Base-by-base conservation (phyloP, 2,888 invertebrate species). In the Pteria penguin region DNA sequence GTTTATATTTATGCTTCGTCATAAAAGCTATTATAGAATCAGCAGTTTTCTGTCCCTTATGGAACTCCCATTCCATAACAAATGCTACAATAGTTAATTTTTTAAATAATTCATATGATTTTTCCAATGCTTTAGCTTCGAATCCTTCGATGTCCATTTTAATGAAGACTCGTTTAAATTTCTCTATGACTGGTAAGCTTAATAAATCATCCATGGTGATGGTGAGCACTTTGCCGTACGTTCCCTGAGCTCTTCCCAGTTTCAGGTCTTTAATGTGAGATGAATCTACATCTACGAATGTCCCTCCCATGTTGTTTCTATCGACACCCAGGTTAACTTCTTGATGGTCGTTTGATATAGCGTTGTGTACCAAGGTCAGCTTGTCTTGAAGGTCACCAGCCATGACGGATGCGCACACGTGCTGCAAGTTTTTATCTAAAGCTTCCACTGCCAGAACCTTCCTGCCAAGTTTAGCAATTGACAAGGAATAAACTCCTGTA, bases 111-210 rank as follows among this genome's bases (percentile, higher is more conserved):
- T 54, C 33, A 3, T 45, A 57, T n/a, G 69, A 33, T 24, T 63
- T 69, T 45, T 32, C 29, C 8, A 75, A 8, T 33, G 69, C 75
- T 57, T 65, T 75, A 24, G 63, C 63, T 45, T 75, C 75, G 33
- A 75, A 75, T 31, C 75, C 75, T 45, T 75, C 75, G 18, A 75
- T 69, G 31, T 75, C 75, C 69, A 75, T 75, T 63, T 75, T 70
- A 14, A 75, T 26, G 0, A 75, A 24, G 0, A 75, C 75, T 24
- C 63, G 69, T 4, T 45, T 24, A 63, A 75, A 75, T 52, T 69
- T 24, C 18, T 69, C 27, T 18, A 75, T 70, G 14, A 18, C 65
- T 18, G 69, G 69, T 27, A 70, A 29, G 26, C 65, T 60, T 57
- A 75, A 29, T 3, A 75, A 29, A 27, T 75, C 70, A 33, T 75